phyloP scores from a whole-genome alignment of 2,113 vertebrate genomes.

The Gambusia holbrooki region DNA sequence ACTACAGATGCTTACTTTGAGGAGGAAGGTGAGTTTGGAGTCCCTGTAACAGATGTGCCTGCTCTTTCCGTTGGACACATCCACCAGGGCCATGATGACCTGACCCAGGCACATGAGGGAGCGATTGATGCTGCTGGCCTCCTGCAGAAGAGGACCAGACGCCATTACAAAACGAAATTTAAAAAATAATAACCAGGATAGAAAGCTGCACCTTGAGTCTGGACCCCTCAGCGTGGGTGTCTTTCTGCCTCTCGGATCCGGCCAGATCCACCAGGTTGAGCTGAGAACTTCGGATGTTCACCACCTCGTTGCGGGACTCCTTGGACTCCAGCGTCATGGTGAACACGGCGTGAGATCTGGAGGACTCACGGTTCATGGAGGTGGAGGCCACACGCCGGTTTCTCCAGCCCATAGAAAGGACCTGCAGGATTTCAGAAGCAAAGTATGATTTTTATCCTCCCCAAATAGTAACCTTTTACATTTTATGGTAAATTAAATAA shows the following conservation, averaged over 20 bases:
- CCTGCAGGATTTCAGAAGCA: conserved; percentile 72
- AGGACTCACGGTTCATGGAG: conserved; percentile 97
- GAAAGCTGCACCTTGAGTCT: conserved; percentile 86
- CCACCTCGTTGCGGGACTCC: conserved; percentile 86
- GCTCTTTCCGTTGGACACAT: conserved; percentile 92
- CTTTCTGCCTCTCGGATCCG: conserved; percentile 94
- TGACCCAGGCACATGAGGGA: conserved; percentile 94
- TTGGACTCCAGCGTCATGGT: conserved; percentile 93
- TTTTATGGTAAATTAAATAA: too few species aligned
- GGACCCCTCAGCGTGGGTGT: conserved; percentile 90
- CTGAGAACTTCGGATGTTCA: conserved; percentile 92
- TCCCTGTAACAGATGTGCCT: conserved; percentile 94
- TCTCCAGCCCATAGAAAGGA: conserved; percentile 92
- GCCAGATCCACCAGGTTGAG: conserved; percentile 96
- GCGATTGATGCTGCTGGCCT: conserved; percentile 95
- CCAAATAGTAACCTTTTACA: too few species aligned
- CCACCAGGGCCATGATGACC: conserved; percentile 94
- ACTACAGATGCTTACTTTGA: conserved; percentile 79
- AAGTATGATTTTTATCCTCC: background rate
- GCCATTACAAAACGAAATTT: conserved; percentile 5
- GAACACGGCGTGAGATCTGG: conserved; percentile 95
- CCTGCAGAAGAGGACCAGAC: conserved; percentile 73
- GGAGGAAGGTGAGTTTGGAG: conserved; percentile 94
- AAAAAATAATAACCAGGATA: background rate
- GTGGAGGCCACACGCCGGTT: conserved; percentile 94